Percentiles rank a stretch among this genome's conserved stretches.
Evolutionary conservation across 2,888 invertebrate genomes (phyloP).

Genomic region (Apocheima hispidaria): DNA sequence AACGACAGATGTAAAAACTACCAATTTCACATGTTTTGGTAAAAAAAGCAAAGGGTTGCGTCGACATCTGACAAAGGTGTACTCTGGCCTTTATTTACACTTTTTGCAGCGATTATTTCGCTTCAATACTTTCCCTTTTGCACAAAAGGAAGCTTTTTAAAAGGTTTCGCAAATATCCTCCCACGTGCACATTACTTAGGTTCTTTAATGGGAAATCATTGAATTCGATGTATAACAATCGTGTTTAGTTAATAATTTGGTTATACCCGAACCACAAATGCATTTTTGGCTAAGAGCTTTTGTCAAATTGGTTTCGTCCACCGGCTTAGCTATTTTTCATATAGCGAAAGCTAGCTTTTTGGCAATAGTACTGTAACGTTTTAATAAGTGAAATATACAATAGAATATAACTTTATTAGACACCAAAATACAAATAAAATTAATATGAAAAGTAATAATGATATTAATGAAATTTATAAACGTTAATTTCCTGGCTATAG

Average conservation of each 20-base stretch:
- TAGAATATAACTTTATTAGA: too few relatives aligned
- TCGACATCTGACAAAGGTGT: conserved; percentile 69
- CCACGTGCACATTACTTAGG: conserved; percentile 56
- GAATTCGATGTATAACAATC: not conserved
- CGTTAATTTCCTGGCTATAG: too few relatives aligned
- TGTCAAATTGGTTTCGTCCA: too few relatives aligned
- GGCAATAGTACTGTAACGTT: too few relatives aligned
- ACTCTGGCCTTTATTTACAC: conserved; percentile 54
- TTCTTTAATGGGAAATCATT: conserved; percentile 13
- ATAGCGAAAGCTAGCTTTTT: too few relatives aligned
- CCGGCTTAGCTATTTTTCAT: too few relatives aligned
- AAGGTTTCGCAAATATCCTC: conserved; percentile 81
- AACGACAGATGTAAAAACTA: conserved; percentile 45
- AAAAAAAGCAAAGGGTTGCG: conserved; percentile 62
- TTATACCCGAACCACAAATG: not conserved
- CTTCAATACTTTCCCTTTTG: conserved; percentile 77
- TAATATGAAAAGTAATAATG: too few relatives aligned
- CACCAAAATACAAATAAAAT: too few relatives aligned
- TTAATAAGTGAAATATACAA: too few relatives aligned
- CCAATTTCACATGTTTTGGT: conserved; percentile 37
- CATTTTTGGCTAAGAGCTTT: not conserved
- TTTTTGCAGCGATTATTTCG: conserved; percentile 73
- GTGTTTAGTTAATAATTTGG: not conserved
- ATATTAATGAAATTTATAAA: too few relatives aligned
- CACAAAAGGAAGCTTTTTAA: conserved; percentile 70